Evolutionary conservation across 2,113 vertebrate species (phyloP), one percentile per base, ranked within the genome.

Genomic region (Phocoena phocoena): DNA sequence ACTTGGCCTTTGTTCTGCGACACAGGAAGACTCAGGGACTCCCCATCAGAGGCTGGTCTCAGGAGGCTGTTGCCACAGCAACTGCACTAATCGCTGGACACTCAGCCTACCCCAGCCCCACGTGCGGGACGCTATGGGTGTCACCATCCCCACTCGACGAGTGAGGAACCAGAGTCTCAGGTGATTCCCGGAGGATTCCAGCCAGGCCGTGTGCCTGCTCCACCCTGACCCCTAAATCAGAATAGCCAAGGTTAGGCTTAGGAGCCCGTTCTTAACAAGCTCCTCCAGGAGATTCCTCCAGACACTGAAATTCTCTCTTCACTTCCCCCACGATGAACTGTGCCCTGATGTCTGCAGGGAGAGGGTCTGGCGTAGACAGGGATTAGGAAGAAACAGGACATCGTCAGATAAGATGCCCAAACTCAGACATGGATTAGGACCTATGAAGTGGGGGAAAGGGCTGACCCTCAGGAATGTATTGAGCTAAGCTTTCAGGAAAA

Each of bases 391-490:
- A 62, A 76, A 86, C 74, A 50, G 71, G 87, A 83, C n/a, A 25
- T 70, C 7, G 1, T 71, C 87, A 36, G 83, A 84, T 87, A 95
- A 84, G 62, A 87, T 41, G 71, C 67, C 96, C 81, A 28, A 65
- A 88, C 67, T 81, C 96, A 95, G 93, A 97, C 95, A 53, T 10
- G 47, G 91, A 93, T 90, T 90, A 95, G 68, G 68, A 81, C 58
- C 79, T 79, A 36, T 41, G 73, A 68, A 25, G 68, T 14, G 8
- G 33, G 38, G 20, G 31, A n/a, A 2, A 50, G 26, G 58, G 63
- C 58, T 77, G 92, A 68, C 87, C 93, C 87, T 96, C 93, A 87
- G 93, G 97, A 94, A 97, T 93, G 95, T 79, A 79, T 62, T 83
- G 90, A 76, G 86, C 91, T 96, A 79, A 90, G 86, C 80, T 94